These are phyloP conservation scores for Cromileptes altivelis DNA, from an alignment of 2,113 vertebrate species.

Conservation along the genomic window DNA sequence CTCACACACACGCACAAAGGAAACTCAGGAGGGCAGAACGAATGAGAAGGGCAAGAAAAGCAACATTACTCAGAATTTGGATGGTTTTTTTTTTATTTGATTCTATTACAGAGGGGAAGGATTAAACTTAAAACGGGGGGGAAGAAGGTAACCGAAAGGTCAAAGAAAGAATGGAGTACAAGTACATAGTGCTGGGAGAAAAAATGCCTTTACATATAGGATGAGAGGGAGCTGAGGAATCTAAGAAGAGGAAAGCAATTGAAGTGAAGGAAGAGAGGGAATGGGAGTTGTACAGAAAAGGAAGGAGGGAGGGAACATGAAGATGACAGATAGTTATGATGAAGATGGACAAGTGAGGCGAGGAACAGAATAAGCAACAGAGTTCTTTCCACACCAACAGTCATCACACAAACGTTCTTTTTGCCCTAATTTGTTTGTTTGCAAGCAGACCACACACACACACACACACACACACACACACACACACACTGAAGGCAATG, in stretches of 20 bases:
- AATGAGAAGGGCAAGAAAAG: slow-evolving; percentile 18
- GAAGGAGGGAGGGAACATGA: not conserved
- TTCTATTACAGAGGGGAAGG: not conserved
- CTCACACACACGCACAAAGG: not conserved
- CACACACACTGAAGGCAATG: not conserved
- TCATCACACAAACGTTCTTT: not conserved
- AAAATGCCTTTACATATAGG: not conserved
- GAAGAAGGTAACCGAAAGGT: slow-evolving; percentile 4
- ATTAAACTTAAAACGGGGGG: not conserved
- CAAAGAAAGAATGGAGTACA: slow-evolving; percentile 9
- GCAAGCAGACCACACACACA: not conserved
- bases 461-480: not conserved
- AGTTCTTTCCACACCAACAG: not conserved
- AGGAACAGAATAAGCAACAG: too few relatives aligned
- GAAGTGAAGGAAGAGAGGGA: not conserved
- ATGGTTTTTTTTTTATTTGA: not conserved
- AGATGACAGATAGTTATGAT: not conserved
- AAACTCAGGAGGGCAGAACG: slow-evolving; percentile 9
- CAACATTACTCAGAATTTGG: slow-evolving; percentile 12
- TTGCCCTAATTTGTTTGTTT: not conserved
- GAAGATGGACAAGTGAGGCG: too few relatives aligned
- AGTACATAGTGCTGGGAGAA: not conserved
- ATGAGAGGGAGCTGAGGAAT: not conserved
- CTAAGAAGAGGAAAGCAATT: not conserved
- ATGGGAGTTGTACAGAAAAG: not conserved